phyloP scores from a whole-genome alignment of 1,140 invertebrate genomes.

The Parasteatoda tepidariorum region DNA sequence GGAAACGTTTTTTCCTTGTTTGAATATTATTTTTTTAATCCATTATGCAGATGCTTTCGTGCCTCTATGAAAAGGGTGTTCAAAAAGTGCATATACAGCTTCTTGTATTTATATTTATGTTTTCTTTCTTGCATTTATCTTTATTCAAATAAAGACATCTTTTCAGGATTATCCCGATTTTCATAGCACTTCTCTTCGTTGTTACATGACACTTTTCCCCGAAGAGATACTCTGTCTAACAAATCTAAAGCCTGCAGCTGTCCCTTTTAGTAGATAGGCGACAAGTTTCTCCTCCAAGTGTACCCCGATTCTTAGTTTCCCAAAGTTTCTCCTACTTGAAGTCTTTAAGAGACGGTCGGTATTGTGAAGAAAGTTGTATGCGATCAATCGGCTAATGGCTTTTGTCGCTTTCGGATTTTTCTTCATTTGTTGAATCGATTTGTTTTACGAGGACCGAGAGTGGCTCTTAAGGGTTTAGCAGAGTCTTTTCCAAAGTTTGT shows the following conservation, averaged over 20 bases:
- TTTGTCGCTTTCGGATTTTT: constrained; percentile 19
- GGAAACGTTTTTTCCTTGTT: no score
- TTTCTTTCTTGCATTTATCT: no score
- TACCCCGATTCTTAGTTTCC: not conserved
- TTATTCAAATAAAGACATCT: no score
- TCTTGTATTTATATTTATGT: no score
- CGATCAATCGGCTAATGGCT: constrained; percentile 35
- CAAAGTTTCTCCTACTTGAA: not conserved
- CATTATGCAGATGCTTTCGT: no score
- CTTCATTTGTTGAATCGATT: constrained; percentile 7
- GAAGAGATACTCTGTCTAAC: not conserved
- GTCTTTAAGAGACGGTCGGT: not conserved
- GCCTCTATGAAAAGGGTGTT: no score
- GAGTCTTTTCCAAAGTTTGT: not conserved
- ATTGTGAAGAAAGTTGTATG: not conserved
- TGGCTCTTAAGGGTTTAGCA: not conserved
- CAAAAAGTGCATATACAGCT: no score
- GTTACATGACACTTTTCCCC: no score
- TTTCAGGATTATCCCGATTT: no score
- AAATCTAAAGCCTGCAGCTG: not conserved
- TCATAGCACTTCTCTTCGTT: no score
- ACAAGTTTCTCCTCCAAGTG: not conserved
- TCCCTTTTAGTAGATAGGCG: not conserved
- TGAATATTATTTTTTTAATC: no score
- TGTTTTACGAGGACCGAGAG: not conserved